Conservation (phyloP, 2,888 invertebrate genomes). For the Cepaea hortensis region DNA sequence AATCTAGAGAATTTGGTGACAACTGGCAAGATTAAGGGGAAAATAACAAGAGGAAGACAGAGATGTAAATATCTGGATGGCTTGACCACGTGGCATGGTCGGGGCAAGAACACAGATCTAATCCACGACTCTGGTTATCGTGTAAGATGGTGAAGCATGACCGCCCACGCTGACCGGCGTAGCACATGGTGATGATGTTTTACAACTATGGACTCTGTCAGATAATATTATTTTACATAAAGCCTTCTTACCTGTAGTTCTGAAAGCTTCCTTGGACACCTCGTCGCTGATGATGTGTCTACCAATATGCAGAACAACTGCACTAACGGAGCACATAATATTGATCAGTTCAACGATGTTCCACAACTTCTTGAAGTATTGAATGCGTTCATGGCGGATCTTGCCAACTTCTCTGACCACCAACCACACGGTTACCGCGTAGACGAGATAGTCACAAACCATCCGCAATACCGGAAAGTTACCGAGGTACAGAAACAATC, state of each 20-base stretch:
- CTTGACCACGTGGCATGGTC: no score
- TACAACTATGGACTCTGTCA: no score
- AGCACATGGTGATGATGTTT: no score
- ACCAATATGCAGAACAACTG: constrained; percentile 61
- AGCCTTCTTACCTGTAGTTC: constrained; percentile 14
- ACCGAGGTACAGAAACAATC: constrained; percentile 63
- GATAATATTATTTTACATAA: no score
- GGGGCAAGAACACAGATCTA: no score
- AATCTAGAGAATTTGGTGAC: no score
- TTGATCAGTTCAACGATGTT: constrained; percentile 61
- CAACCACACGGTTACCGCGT: constrained; percentile 59
- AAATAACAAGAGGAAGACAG: no score
- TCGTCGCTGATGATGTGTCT: constrained; percentile 60
- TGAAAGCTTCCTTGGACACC: constrained; percentile 5
- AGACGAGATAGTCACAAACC: constrained; percentile 57
- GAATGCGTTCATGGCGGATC: constrained; percentile 51
- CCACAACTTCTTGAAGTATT: constrained; percentile 62
- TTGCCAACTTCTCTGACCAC: constrained; percentile 56
- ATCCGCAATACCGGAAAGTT: constrained; percentile 60
- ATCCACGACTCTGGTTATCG: no score
- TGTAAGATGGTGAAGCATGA: no score
- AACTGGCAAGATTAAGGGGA: no score
- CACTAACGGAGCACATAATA: constrained; percentile 55
- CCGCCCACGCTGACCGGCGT: no score
- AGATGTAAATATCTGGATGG: no score